These are phyloP conservation scores for Chaunax sp. DNA, from an alignment of 2,797 vertebrate species.

Conservation along the genomic window DNA sequence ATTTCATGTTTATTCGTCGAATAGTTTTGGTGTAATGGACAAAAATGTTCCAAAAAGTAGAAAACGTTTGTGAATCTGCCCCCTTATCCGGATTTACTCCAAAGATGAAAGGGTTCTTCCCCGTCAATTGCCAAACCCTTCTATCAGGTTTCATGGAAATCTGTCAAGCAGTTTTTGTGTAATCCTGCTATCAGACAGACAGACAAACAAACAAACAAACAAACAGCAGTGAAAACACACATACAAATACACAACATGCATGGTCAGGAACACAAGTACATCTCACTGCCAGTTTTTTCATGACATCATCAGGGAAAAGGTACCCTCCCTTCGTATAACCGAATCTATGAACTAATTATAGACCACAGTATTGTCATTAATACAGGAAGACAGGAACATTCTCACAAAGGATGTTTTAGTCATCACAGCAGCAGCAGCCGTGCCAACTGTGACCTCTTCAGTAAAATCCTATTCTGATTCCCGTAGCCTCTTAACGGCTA, in stretches of 20 bases:
- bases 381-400: conserved; percentile 36
- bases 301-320: conserved; percentile 33
- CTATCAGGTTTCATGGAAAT: no score
- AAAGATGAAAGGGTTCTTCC: no score
- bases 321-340: conserved; percentile 37
- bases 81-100: no score
- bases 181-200: no score
- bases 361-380: conserved; percentile 25
- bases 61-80: no score
- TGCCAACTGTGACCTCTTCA: conserved; percentile 1
- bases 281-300: conserved; percentile 39
- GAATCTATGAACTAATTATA: conserved; percentile 38
- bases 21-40: no score
- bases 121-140: no score
- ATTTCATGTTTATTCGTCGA: no score
- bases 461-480: conserved; percentile 23
- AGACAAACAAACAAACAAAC: no score
- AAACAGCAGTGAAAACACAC: no score
- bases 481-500: neutral
- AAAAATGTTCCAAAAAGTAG: no score
- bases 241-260: neutral
- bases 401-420: conserved; percentile 53
- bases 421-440: conserved; percentile 27
- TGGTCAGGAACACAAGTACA: conserved; percentile 5
- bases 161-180: no score